Evolutionary conservation across 2,113 vertebrate species (phyloP), one percentile per base, ranked within the genome.

Genomic region (Arvicanthis niloticus): DNA sequence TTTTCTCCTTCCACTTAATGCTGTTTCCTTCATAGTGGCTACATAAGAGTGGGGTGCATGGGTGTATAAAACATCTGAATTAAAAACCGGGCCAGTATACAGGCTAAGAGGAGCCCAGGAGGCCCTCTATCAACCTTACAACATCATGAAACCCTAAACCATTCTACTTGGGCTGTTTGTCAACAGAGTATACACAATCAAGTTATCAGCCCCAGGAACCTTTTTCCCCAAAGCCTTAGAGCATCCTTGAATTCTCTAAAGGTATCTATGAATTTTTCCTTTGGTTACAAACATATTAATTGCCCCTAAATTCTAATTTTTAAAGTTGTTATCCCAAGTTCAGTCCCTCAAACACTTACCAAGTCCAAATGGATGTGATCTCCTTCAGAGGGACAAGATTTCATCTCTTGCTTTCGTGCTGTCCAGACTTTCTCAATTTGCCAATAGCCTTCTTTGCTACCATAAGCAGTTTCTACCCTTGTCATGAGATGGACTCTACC

Each of bases 1-100:
- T 89, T 95, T 88, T 96, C 70, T 51, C 29, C 17, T 72, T 91
- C 21, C 45, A 45, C 91, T 91, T 65, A 67, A 48, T 93, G 78
- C 5, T 73, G 37, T 37, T 96, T 93, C 70, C 34, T 90, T 78
- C 11, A 3, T 24, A 16, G 62, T 19, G 26, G 80, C 37, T 68
- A 75, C 62, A 40, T 82, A 73, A 88, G 29, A 72, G 31, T 8
- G 21, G 93, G 19, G 76, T 48, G 45, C 48, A 26, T 42, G 40
- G 48, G 16, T 62, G 45, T 67, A 73, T 22, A 42, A 40, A 62
- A 51, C 24, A n/a, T 90, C 48, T 51, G 26, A 68, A 45, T 78
- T 80, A 89, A 51, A 42, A 15, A 75, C 1, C 16, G 13, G 4
- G 77, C 29, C 34, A 42, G 40, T 16, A 68, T 73, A 70, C 19